phyloP scores from a whole-genome alignment of 2,113 vertebrate species.

The Sander vitreus region DNA sequence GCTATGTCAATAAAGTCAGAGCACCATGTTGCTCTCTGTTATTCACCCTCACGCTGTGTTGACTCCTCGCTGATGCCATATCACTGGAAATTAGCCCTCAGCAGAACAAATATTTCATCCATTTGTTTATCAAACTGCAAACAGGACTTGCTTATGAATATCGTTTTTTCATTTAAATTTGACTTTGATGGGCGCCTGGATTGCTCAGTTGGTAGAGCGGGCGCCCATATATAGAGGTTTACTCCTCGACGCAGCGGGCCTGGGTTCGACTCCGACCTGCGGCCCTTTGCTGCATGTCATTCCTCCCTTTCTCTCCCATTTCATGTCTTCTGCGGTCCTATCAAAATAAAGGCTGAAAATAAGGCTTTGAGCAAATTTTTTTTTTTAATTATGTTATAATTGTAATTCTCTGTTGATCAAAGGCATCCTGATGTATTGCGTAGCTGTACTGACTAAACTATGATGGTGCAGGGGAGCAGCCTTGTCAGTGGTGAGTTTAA shows the following conservation, averaged over 20 bases:
- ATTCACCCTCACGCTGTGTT: constrained; percentile 46
- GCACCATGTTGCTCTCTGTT: constrained; percentile 60
- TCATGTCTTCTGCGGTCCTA: no score
- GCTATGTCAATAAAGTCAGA: constrained; percentile 57
- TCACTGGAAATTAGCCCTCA: constrained; percentile 28
- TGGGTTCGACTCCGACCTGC: no score
- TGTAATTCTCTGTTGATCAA: constrained; percentile 16
- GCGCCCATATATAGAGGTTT: no score
- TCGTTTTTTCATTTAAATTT: neutral
- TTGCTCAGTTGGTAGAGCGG: no score
- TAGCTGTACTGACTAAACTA: constrained; percentile 13
- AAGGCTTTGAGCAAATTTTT: neutral
- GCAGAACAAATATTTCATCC: no score
- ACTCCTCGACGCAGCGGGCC: no score
- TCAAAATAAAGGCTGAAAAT: no score
- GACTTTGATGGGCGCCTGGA: no score
- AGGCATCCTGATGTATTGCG: constrained; percentile 11
- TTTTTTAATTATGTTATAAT: neutral
- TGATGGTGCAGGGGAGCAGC: neutral
- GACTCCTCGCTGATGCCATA: constrained; percentile 16
- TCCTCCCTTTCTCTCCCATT: no score
- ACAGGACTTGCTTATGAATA: neutral
- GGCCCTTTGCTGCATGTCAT: no score
- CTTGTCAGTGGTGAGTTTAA: constrained; percentile 6
- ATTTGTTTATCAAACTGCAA: constrained; percentile 10